phyloP scores from a whole-genome alignment of 1,140 invertebrate genomes.

The Odontomachus brunneus region DNA sequence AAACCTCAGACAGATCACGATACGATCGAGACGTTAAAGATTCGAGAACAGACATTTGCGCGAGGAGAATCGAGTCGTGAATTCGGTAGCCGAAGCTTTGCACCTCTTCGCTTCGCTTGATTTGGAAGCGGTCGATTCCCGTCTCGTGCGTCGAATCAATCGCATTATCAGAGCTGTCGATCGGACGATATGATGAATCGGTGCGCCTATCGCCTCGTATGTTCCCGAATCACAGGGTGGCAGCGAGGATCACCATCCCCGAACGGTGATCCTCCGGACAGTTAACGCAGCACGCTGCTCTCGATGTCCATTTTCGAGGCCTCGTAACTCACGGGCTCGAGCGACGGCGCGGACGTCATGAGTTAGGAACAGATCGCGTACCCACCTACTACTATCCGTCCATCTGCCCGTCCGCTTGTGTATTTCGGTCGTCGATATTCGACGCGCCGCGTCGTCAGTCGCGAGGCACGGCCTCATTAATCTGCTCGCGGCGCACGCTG shows the following conservation, averaged over 20 bases:
- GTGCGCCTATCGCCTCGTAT: no score
- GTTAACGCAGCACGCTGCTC: no score
- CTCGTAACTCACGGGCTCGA: slow-evolving; percentile 34
- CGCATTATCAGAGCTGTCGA: no score
- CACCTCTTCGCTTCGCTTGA: no score
- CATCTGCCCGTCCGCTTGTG: slow-evolving; percentile 21
- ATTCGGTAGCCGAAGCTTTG: not conserved
- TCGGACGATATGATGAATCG: no score
- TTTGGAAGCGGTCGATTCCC: no score
- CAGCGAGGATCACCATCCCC: no score
- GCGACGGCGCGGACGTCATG: slow-evolving; percentile 20
- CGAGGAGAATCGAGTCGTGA: not conserved
- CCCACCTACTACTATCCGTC: not conserved
- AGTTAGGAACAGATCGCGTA: slow-evolving; percentile 48
- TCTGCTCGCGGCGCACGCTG: slow-evolving; percentile 29
- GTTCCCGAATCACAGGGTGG: no score
- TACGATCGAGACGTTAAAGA: not conserved
- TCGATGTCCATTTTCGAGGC: slow-evolving; percentile 47
- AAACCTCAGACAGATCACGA: no score
- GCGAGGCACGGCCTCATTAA: slow-evolving; percentile 68
- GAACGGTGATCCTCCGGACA: no score
- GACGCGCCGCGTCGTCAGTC: slow-evolving; percentile 49
- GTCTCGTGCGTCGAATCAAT: no score
- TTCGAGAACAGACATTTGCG: no score
- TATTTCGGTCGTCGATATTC: slow-evolving; percentile 67